Percentiles rank a stretch among this genome's conserved stretches.
phyloP scores from a whole-genome alignment of 1,140 invertebrate genomes.

The Heliconius nattereri region DNA sequence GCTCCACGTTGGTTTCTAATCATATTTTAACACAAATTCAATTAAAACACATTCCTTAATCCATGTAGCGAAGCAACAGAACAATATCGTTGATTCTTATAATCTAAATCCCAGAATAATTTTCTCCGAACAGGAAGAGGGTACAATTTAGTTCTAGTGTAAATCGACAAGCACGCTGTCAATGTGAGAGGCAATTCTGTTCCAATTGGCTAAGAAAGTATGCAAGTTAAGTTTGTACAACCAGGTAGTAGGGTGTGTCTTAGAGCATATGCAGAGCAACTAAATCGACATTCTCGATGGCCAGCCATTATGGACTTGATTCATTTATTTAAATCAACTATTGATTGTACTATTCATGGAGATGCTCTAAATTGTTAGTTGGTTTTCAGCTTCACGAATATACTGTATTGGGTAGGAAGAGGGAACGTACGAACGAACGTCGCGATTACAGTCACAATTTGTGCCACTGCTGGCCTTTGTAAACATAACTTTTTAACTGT shows the following conservation, averaged over 20 bases:
- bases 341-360: neutral
- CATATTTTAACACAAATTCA: no score
- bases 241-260: slow-evolving; percentile 18
- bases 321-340: slow-evolving; percentile 1
- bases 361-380: neutral
- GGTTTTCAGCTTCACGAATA: neutral
- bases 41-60: no score
- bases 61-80: no score
- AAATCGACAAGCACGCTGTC: slow-evolving; percentile 19
- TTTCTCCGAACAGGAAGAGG: slow-evolving; percentile 4
- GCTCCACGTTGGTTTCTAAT: no score
- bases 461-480: no score
- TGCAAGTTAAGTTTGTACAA: slow-evolving; percentile 13
- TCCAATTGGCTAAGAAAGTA: slow-evolving; percentile 27
- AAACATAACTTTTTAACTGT: no score
- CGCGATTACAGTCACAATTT: no score
- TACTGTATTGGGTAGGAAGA: no score
- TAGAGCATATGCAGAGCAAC: neutral
- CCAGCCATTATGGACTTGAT: neutral
- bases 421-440: no score
- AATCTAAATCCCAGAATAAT: neutral
- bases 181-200: slow-evolving; percentile 21
- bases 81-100: neutral
- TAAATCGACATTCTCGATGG: slow-evolving; percentile 21
- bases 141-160: neutral